Conservation (phyloP, 2,888 invertebrate genomes). For the Cremastinae sp. region DNA sequence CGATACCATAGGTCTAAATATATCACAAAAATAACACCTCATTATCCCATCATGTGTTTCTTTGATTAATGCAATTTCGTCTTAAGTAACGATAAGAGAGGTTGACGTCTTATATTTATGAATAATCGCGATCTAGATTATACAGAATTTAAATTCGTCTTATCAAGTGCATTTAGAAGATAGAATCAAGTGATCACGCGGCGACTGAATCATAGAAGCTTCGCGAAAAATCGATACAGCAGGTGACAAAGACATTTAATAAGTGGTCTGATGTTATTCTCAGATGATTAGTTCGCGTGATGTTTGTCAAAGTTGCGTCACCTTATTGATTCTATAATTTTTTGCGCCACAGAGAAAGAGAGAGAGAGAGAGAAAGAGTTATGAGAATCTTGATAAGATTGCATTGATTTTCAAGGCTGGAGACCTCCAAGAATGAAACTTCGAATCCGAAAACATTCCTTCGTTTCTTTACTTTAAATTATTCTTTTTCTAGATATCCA, state of each 20-base stretch:
- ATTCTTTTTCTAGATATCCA: too few species aligned
- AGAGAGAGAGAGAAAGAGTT: too few species aligned
- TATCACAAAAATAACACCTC: too few species aligned
- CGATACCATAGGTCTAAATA: not conserved
- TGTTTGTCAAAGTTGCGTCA: constrained; percentile 44
- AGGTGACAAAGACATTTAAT: constrained; percentile 13
- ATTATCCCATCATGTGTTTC: too few species aligned
- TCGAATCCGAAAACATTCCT: not conserved
- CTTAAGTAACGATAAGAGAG: too few species aligned
- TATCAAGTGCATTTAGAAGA: constrained; percentile 4
- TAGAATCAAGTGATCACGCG: constrained; percentile 1
- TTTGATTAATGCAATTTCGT: too few species aligned
- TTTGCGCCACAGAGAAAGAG: not conserved
- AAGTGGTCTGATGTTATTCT: constrained; percentile 14
- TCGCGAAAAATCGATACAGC: constrained; percentile 16
- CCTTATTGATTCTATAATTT: constrained; percentile 6
- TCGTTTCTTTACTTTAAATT: too few species aligned
- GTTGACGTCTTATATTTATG: too few species aligned
- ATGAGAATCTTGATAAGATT: constrained; percentile 43
- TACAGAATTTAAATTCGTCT: not conserved
- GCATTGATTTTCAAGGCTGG: not conserved
- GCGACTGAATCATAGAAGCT: constrained; percentile 12
- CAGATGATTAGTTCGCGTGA: constrained; percentile 14
- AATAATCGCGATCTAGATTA: not conserved
- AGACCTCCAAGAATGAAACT: constrained; percentile 6